A percentile compares a stretch with the other conserved stretches of the same genome.
Evolutionary conservation across 2,113 vertebrate genomes (phyloP).

Genomic region (Microcebus ravelobensis): DNA sequence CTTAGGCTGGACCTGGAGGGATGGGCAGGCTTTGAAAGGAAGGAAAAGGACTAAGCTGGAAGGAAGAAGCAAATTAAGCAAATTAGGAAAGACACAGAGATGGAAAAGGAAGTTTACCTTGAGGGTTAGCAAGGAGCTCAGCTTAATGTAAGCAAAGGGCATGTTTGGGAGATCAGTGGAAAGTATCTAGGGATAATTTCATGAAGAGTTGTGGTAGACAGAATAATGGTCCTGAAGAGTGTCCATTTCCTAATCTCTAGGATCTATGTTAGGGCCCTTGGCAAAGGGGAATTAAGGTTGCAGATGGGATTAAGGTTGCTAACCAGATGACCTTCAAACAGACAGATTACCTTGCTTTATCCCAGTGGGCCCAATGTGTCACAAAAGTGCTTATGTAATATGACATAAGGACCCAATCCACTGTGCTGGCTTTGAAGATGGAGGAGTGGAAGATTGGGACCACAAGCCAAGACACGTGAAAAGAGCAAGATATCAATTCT

Average conservation of each 20-base stretch:
- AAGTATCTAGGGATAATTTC: too few species aligned
- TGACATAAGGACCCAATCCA: not conserved
- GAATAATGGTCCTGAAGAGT: not conserved
- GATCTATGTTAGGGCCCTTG: not conserved
- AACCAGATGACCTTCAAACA: not conserved
- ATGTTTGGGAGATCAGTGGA: not conserved
- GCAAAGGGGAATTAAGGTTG: not conserved
- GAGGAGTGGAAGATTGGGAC: not conserved
- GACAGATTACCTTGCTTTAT: not conserved
- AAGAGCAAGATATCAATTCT: not conserved
- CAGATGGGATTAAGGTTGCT: not conserved
- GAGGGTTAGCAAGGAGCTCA: not conserved
- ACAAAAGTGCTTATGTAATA: not conserved
- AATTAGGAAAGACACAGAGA: not conserved
- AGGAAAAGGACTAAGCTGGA: not conserved
- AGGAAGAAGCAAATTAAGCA: not conserved
- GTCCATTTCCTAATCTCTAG: not conserved
- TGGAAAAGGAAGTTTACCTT: not conserved
- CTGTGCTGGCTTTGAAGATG: not conserved
- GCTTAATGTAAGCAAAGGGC: not conserved
- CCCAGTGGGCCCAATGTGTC: not conserved
- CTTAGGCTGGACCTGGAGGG: not conserved
- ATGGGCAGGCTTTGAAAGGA: not conserved
- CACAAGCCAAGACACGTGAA: not conserved
- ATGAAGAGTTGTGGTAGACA: not conserved